Base-by-base conservation (phyloP, 2,888 invertebrate species). In the Hybos culiciformis region DNA sequence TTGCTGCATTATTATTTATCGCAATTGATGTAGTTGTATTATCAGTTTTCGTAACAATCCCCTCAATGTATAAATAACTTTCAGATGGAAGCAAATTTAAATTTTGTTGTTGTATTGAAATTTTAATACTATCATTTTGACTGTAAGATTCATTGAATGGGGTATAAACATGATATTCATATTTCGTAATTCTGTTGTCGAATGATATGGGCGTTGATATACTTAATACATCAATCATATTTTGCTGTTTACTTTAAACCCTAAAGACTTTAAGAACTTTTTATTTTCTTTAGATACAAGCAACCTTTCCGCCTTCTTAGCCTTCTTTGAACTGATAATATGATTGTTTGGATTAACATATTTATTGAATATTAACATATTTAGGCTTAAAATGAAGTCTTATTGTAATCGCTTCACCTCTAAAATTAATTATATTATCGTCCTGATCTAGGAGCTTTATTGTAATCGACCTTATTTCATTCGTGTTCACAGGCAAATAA, bases 391-490 rank as follows among this genome's bases (percentile, higher is more conserved):
- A 37, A 46, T 51, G 54, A 23, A 53, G 43, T 33, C 51, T 41
- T 18, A 59, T 45, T 23, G 52, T 54, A 43, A 57, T 52, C 24
- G 46, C 46, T 52, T 57, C 54, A 36, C 50, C 52, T 43, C 50
- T 46, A 47, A 60, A 60, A 54, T 56, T 56, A 20, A 58, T 44
- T 26, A 55, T 39, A 32, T 53, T 44, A 32, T 52, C 53, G 44
- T 53, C 47, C 49, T 56, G 55, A 51, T 60, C 58, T 14, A 52
- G 37, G 41, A 58, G 44, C 48, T 50, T 52, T 45, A 59, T 26
- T 14, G 44, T 52, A 26, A 59, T 50, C 41, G 50, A 44, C 37
- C 47, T 43, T 42, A 58, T 54, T 33, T 41, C 44, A 36, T 41
- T 46, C n/a, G 49, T 46, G 43, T 44, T 56, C 9, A 59, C 46